Conservation (phyloP, 2,888 invertebrate genomes). For the Torymus tubicola region DNA sequence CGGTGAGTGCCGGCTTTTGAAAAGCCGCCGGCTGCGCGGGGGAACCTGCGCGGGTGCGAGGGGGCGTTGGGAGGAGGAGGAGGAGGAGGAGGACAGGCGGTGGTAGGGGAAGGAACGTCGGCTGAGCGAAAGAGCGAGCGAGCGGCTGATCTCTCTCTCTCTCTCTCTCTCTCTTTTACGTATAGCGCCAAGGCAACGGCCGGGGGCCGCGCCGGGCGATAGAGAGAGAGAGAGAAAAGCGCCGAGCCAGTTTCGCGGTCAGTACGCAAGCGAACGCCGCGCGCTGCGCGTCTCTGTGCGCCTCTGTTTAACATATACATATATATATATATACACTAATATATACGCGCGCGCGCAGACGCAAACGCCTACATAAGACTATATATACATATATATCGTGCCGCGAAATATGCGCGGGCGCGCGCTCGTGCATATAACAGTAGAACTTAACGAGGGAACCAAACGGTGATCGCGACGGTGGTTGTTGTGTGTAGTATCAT, state of each 20-base stretch:
- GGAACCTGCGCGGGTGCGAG: not conserved
- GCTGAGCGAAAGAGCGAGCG: too few species aligned
- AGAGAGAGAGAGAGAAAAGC: too few species aligned
- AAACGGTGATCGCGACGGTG: too few species aligned
- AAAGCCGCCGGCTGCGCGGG: not conserved
- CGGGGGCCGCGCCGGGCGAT: not conserved
- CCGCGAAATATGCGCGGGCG: too few species aligned
- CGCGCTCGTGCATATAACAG: too few species aligned
- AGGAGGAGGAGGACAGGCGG: not conserved
- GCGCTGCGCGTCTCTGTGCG: conserved; percentile 5
- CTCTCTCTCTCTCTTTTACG: too few species aligned
- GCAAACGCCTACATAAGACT: not conserved
- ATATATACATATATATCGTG: too few species aligned
- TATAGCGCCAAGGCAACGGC: conserved; percentile 3
- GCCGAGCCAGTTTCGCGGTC: conserved; percentile 13
- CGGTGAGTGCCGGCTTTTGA: not conserved
- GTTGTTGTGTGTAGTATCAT: too few species aligned
- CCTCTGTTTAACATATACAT: too few species aligned
- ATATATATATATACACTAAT: too few species aligned
- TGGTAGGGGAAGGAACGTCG: not conserved
- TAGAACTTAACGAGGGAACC: too few species aligned
- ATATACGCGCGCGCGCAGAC: not conserved
- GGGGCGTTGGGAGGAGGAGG: not conserved
- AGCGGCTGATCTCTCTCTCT: too few species aligned
- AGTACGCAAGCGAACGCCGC: conserved; percentile 41